Conservation (phyloP, 2,797 vertebrate genomes). For the Chelmon rostratus region DNA sequence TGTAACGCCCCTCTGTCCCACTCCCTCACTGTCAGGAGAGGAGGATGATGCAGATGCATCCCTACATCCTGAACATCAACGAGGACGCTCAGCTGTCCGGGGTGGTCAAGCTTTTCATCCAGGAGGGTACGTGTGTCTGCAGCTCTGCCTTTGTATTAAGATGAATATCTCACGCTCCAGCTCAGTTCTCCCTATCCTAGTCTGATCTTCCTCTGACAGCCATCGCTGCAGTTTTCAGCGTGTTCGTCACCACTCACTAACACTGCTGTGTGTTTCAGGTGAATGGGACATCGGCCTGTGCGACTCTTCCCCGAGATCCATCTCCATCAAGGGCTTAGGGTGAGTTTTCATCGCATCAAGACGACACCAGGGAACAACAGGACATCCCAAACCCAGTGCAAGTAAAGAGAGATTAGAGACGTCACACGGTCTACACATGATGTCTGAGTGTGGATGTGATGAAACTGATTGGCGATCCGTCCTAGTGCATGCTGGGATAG, state of each 20-base stretch:
- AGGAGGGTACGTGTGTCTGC: conserved; percentile 81
- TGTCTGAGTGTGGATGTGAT: not conserved
- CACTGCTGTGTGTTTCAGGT: conserved; percentile 75
- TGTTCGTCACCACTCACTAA: not conserved
- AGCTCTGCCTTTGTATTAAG: not conserved
- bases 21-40: conserved; percentile 82
- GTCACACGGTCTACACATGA: not conserved
- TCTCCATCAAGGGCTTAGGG: conserved; percentile 90
- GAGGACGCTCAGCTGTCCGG: conserved; percentile 92
- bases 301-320: conserved; percentile 79
- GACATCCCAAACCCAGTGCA: not conserved
- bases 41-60: conserved; percentile 89
- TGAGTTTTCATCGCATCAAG: conserved; percentile 67
- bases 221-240: not conserved
- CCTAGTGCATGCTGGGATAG: conserved; percentile 1
- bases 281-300: conserved; percentile 87
- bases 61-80: conserved; percentile 91
- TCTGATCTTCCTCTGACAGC: not conserved
- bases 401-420: not conserved
- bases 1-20: not conserved
- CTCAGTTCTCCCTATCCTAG: not conserved
- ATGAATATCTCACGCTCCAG: not conserved
- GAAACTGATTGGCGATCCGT: not conserved
- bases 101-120: conserved; percentile 92
- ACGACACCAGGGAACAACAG: not conserved